These are phyloP conservation scores for Tragulus kanchil DNA, from an alignment of 2,113 vertebrate genomes.

Conservation along the genomic window DNA sequence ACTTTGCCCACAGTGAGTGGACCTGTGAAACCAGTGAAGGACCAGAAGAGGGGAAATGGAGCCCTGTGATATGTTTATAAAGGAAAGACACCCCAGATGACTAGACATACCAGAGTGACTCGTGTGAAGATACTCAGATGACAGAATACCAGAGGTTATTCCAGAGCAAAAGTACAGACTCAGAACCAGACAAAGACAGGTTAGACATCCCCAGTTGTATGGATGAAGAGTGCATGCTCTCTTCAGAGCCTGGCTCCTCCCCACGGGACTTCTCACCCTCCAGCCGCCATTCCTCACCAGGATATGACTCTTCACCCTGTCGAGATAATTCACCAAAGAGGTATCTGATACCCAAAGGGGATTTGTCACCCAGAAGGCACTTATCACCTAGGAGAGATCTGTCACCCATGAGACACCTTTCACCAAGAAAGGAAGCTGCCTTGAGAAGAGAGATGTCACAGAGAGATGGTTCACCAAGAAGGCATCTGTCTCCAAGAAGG, in stretches of 20 bases:
- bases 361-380: slow-evolving; percentile 91
- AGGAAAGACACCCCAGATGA: neutral
- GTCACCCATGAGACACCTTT: slow-evolving; percentile 92
- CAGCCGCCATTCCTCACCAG: slow-evolving; percentile 92
- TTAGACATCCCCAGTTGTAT: slow-evolving; percentile 92
- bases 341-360: slow-evolving; percentile 93
- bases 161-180: slow-evolving; percentile 89
- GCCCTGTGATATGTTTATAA: fast-evolving
- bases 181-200: slow-evolving; percentile 90
- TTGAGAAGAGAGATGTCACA: slow-evolving; percentile 91
- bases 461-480: slow-evolving; percentile 93
- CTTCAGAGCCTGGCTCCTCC: slow-evolving; percentile 91
- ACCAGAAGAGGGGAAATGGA: neutral
- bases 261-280: slow-evolving; percentile 94
- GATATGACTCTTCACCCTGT: slow-evolving; percentile 94
- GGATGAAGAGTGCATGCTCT: slow-evolving; percentile 93
- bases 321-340: slow-evolving; percentile 94
- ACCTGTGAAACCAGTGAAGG: neutral
- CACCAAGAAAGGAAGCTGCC: slow-evolving; percentile 91
- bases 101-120: too few relatives aligned
- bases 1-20: neutral
- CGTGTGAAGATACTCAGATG: slow-evolving; percentile 89
- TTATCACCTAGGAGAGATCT: slow-evolving; percentile 91
- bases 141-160: slow-evolving; percentile 93
- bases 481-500: slow-evolving; percentile 91